phyloP scores from a whole-genome alignment of 1,140 invertebrate genomes.

The Caerostris darwini region DNA sequence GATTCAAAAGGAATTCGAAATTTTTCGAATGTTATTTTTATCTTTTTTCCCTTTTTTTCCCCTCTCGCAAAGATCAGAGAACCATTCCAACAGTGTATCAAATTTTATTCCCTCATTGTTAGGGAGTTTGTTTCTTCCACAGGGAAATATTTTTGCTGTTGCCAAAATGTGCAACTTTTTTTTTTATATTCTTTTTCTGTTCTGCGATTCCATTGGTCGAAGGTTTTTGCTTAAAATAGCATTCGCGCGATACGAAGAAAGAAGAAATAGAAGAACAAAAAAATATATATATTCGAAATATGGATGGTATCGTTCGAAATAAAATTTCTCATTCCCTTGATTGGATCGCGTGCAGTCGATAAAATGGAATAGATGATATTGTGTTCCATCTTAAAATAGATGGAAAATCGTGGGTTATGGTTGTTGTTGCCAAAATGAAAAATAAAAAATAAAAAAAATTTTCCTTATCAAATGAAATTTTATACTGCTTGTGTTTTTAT shows the following conservation, averaged over 20 bases:
- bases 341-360: neutral
- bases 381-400: neutral
- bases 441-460: too few species aligned
- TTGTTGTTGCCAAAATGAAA: too few species aligned
- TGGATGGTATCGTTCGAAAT: neutral
- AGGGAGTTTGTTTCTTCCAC: slow-evolving; percentile 32
- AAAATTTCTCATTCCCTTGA: slow-evolving; percentile 20
- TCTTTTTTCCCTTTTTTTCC: neutral
- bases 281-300: neutral
- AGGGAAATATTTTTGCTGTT: slow-evolving; percentile 23
- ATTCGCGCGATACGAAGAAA: neutral
- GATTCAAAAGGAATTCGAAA: slow-evolving; percentile 8
- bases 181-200: neutral
- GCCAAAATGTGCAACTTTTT: neutral
- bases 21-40: neutral
- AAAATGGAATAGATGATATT: neutral
- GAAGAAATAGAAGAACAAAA: neutral
- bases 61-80: neutral
- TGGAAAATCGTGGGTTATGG: neutral
- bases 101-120: slow-evolving; percentile 26
- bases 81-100: slow-evolving; percentile 21
- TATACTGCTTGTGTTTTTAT: too few species aligned
- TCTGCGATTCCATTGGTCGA: neutral
- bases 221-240: neutral
- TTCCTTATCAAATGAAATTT: too few species aligned